These are phyloP conservation scores for Tupiocoris notatus DNA, from an alignment of 2,888 invertebrate species.

Conservation along the genomic window DNA sequence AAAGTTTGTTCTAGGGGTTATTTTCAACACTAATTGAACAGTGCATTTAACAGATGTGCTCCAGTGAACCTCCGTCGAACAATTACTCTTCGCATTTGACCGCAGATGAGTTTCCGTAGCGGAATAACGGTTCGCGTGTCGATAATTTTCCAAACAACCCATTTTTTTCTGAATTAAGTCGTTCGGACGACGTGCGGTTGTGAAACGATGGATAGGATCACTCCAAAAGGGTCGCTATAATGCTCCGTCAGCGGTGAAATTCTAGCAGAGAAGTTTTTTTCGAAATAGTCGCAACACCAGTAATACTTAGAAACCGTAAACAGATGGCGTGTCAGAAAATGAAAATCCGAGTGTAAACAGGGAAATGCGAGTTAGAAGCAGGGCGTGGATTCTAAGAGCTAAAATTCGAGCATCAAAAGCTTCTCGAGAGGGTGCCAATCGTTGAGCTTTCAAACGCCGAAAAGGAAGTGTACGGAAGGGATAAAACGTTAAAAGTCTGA, in stretches of 20 bases:
- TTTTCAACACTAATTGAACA: not conserved
- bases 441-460: not conserved
- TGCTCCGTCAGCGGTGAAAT: too few species aligned
- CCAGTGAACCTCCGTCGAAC: constrained; percentile 10
- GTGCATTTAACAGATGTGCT: constrained; percentile 11
- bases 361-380: not conserved
- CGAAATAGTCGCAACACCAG: too few species aligned
- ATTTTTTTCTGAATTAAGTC: too few species aligned
- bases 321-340: too few species aligned
- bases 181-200: too few species aligned
- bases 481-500: not conserved
- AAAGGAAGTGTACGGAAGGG: too few species aligned
- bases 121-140: not conserved
- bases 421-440: not conserved
- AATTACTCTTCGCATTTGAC: constrained; percentile 24
- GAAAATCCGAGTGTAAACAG: too few species aligned
- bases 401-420: too few species aligned
- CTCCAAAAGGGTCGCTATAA: too few species aligned
- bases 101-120: constrained; percentile 18
- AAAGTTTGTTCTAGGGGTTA: constrained; percentile 2
- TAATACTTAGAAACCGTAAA: too few species aligned
- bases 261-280: too few species aligned
- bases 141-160: not conserved
- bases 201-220: too few species aligned
- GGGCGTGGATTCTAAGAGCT: not conserved